Percentiles rank a stretch among this genome's conserved stretches.
Conservation (phyloP, 2,888 invertebrate genomes). For the Chymomyza procnemis region DNA sequence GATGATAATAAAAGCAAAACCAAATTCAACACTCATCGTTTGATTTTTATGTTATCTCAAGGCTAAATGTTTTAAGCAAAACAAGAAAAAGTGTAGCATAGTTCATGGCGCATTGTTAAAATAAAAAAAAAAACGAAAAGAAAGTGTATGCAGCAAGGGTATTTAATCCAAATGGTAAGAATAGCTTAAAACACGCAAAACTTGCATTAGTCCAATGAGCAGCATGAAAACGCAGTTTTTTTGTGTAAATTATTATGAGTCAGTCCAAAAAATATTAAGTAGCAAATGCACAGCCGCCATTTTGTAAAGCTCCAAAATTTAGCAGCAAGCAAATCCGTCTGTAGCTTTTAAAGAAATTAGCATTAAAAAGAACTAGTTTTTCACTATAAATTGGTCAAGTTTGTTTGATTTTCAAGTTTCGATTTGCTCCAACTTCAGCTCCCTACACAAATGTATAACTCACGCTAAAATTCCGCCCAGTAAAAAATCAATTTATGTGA, state of each 20-base stretch:
- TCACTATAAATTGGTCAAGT: constrained; percentile 33
- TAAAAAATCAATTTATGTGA: constrained; percentile 73
- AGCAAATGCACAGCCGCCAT: constrained; percentile 2
- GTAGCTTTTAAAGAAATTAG: constrained; percentile 61
- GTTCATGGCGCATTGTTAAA: constrained; percentile 17
- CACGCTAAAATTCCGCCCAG: constrained; percentile 73
- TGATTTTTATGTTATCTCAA: not conserved
- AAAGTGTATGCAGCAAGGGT: constrained; percentile 21
- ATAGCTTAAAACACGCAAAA: constrained; percentile 36
- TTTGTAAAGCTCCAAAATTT: constrained; percentile 7
- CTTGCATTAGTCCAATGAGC: constrained; percentile 2
- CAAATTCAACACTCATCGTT: constrained; percentile 12
- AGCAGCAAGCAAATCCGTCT: constrained; percentile 56
- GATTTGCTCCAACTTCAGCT: not conserved
- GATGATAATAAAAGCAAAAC: not conserved
- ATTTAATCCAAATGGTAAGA: constrained; percentile 42
- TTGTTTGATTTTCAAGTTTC: constrained; percentile 2
- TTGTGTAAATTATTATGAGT: not conserved
- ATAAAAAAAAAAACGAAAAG: constrained; percentile 14
- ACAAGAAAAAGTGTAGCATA: constrained; percentile 17
- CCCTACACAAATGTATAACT: constrained; percentile 29
- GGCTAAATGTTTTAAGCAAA: constrained; percentile 26
- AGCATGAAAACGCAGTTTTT: not conserved
- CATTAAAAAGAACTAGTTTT: constrained; percentile 37
- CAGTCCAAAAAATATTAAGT: not conserved